These are phyloP conservation scores for Diaprepes abbreviatus DNA, from an alignment of 2,888 invertebrate genomes.

Conservation along the genomic window DNA sequence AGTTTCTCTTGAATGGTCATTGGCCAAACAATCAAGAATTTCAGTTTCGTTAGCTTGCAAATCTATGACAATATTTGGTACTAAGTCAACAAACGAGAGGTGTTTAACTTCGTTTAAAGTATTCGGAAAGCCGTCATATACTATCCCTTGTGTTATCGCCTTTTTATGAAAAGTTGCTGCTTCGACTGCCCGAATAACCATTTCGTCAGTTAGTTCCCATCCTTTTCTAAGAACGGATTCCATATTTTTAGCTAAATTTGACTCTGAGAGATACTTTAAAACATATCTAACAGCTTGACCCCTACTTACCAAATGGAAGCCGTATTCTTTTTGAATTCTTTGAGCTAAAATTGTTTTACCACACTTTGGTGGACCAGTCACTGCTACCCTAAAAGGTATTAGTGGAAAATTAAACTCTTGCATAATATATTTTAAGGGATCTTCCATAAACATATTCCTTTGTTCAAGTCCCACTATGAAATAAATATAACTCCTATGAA, in stretches of 20 bases:
- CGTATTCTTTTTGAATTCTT: slow-evolving; percentile 71
- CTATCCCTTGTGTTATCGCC: slow-evolving; percentile 71
- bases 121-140: slow-evolving; percentile 76
- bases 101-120: slow-evolving; percentile 69
- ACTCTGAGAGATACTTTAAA: slow-evolving; percentile 69
- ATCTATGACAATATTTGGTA: slow-evolving; percentile 73
- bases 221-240: slow-evolving; percentile 66
- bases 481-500: slow-evolving; percentile 74
- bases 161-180: slow-evolving; percentile 69
- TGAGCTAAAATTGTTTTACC: slow-evolving; percentile 74
- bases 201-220: slow-evolving; percentile 66
- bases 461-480: slow-evolving; percentile 70
- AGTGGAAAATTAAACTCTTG: slow-evolving; percentile 67
- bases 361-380: slow-evolving; percentile 76
- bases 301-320: slow-evolving; percentile 71
- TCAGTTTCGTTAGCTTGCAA: slow-evolving; percentile 65
- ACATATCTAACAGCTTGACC: slow-evolving; percentile 71
- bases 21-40: slow-evolving; percentile 66
- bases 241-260: slow-evolving; percentile 68
- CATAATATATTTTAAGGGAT: slow-evolving; percentile 73
- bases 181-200: slow-evolving; percentile 71
- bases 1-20: slow-evolving; percentile 61
- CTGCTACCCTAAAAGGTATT: slow-evolving; percentile 70
- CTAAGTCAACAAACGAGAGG: slow-evolving; percentile 69
- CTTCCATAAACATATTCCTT: slow-evolving; percentile 69